Conservation (phyloP, 2,797 vertebrate genomes). For the Hoplostethus atlanticus region DNA sequence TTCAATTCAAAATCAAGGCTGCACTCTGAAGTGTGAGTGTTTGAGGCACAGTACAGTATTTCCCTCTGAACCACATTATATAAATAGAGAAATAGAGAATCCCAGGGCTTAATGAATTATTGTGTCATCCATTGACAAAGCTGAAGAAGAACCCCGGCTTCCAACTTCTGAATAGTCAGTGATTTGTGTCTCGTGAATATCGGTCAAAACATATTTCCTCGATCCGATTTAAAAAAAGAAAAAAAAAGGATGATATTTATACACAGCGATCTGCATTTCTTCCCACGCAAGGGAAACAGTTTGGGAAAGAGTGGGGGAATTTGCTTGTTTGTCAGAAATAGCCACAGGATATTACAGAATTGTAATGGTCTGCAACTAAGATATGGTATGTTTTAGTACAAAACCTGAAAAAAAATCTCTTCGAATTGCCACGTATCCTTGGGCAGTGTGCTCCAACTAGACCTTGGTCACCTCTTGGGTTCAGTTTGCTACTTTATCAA, state of each 20-base stretch:
- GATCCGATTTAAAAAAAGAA: not conserved
- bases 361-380: slow-evolving; percentile 23
- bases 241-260: slow-evolving; percentile 8
- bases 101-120: not conserved
- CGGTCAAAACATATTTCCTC: not conserved
- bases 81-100: slow-evolving; percentile 45
- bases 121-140: not conserved
- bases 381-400: slow-evolving; percentile 7
- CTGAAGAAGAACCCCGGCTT: slow-evolving; percentile 11
- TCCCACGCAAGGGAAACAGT: not conserved
- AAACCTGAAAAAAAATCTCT: not conserved
- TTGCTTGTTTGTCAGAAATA: slow-evolving; percentile 32
- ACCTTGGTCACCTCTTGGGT: slow-evolving; percentile 12
- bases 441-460: slow-evolving; percentile 9
- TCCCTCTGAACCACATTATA: slow-evolving; percentile 19
- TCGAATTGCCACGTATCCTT: slow-evolving; percentile 25
- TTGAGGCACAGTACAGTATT: slow-evolving; percentile 3
- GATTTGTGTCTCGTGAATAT: slow-evolving; percentile 11
- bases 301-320: not conserved
- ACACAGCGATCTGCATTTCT: slow-evolving; percentile 5
- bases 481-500: slow-evolving; percentile 27
- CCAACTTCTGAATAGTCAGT: not conserved
- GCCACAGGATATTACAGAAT: slow-evolving; percentile 10
- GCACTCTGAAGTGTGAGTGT: slow-evolving; percentile 21
- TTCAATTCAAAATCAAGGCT: slow-evolving; percentile 51